Conservation (phyloP, 2,113 vertebrate genomes). For the Gnathonemus echidnorhynchus region DNA sequence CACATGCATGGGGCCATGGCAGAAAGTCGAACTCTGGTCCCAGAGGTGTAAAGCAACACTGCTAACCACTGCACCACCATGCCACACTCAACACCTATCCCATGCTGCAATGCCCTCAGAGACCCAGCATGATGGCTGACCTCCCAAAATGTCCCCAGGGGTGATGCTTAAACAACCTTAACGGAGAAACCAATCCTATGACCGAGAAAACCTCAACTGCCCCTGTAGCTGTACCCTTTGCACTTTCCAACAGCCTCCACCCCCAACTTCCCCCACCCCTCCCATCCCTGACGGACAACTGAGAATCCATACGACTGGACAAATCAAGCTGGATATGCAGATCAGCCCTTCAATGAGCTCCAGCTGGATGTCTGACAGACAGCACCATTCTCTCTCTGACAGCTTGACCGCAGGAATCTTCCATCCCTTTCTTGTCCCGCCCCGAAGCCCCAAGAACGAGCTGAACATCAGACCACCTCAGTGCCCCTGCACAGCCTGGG, state of each 20-base stretch:
- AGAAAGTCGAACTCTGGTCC: neutral
- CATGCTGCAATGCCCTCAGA: slow-evolving; percentile 31
- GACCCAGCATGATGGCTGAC: slow-evolving; percentile 32
- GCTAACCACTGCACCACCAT: neutral
- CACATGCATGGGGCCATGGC: neutral
- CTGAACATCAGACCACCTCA: neutral
- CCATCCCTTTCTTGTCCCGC: neutral
- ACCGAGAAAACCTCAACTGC: slow-evolving; percentile 27
- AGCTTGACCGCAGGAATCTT: slow-evolving; percentile 3
- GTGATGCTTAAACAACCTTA: slow-evolving; percentile 9
- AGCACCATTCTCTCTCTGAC: neutral
- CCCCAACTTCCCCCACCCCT: neutral
- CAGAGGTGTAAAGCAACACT: neutral
- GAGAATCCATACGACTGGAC: neutral
- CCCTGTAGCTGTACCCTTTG: slow-evolving; percentile 33
- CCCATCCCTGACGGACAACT: slow-evolving; percentile 2
- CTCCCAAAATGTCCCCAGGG: neutral
- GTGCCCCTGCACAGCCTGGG: neutral
- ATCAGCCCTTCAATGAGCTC: neutral
- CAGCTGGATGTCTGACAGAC: neutral
- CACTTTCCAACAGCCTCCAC: neutral
- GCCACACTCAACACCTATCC: too few species aligned
- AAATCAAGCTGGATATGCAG: neutral
- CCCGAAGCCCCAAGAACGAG: neutral
- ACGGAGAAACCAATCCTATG: slow-evolving; percentile 18